Conservation (phyloP, 2,113 vertebrate genomes). For the Natator depressus region DNA sequence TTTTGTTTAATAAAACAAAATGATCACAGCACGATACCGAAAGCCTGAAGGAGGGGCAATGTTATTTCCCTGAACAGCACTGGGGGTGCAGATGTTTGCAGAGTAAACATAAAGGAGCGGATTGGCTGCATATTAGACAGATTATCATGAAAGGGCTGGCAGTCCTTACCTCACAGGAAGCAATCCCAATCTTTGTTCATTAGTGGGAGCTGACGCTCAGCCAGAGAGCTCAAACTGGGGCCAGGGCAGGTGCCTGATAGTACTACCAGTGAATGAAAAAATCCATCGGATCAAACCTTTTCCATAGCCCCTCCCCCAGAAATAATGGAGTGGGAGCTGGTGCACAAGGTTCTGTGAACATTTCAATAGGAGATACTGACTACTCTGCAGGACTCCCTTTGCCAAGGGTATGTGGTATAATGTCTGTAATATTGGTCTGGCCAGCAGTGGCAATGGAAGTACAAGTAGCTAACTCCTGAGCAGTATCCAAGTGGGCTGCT, state of each 20-base stretch:
- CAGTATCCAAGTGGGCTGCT: rapidly evolving
- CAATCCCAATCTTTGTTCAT: neutral
- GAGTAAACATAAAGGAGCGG: neutral
- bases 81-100: no score
- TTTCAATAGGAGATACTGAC: no score
- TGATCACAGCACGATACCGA: no score
- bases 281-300: rapidly evolving
- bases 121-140: neutral
- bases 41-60: no score
- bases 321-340: neutral
- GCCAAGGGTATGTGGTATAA: neutral
- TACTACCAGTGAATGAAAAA: no score
- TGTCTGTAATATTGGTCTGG: neutral
- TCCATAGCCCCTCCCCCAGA: neutral
- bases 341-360: neutral
- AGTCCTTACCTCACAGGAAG: neutral
- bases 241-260: no score
- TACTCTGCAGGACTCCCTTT: neutral
- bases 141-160: conserved; percentile 45
- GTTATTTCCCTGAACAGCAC: no score
- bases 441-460: neutral
- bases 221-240: no score
- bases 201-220: rapidly evolving
- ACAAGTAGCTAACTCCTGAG: neutral
- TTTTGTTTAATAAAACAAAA: no score